A percentile compares a stretch with the other conserved stretches of the same genome.
Evolutionary conservation across 2,888 invertebrate species (phyloP).

Genomic region (Bursaphelenchus okinawaensis): DNA sequence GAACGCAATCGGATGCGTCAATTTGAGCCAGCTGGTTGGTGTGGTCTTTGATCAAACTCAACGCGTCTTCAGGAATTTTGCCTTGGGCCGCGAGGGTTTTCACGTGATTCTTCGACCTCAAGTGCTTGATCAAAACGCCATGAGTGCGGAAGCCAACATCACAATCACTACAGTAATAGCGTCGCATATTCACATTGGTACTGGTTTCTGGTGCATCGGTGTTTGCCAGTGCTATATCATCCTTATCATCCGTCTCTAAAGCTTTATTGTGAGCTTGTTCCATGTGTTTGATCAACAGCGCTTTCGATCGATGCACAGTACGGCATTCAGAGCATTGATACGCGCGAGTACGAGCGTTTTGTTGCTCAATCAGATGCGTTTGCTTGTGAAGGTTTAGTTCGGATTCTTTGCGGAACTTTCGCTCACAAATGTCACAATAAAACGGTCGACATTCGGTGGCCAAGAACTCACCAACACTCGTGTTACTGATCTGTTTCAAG

Average conservation of each 20-base stretch:
- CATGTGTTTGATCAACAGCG: conserved; percentile 48
- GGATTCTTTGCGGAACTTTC: conserved; percentile 78
- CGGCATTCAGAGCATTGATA: conserved; percentile 58
- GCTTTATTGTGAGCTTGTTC: neutral
- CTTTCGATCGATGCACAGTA: conserved; percentile 50
- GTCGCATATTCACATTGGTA: conserved; percentile 66
- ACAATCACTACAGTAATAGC: conserved; percentile 91
- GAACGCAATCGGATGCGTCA: conserved; percentile 91
- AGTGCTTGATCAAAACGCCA: conserved; percentile 91
- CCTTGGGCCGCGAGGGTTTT: conserved; percentile 68
- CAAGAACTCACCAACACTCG: conserved; percentile 20
- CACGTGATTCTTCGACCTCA: conserved; percentile 65
- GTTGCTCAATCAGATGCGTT: conserved; percentile 49
- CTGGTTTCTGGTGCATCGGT: neutral
- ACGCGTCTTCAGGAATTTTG: conserved; percentile 82
- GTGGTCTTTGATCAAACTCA: conserved; percentile 72
- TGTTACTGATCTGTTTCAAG: neutral
- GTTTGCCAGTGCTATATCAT: neutral
- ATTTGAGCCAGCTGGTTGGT: conserved; percentile 84
- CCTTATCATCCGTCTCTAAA: neutral
- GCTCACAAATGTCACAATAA: conserved; percentile 79
- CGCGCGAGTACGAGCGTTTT: conserved; percentile 66
- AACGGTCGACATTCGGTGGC: conserved; percentile 24
- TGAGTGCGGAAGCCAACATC: conserved; percentile 88
- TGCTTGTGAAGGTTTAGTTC: conserved; percentile 47